Base-by-base conservation (phyloP, 2,113 vertebrate species). In the Caranx ignobilis region DNA sequence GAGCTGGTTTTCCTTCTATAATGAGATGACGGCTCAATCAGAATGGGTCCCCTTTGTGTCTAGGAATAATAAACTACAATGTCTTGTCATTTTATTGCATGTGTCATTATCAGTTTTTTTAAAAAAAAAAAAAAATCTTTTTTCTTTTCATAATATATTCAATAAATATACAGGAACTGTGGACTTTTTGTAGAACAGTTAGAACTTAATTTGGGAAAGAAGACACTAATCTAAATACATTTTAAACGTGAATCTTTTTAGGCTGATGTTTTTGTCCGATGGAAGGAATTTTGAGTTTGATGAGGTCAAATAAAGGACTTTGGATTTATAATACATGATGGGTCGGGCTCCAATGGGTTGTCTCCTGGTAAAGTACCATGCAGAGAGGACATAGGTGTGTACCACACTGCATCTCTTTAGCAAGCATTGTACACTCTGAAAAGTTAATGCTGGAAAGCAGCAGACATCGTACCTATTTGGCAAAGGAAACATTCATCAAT, bases 101-200 rank as follows among this genome's bases (percentile, higher is more conserved):
- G 84, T 85, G 79, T 91, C 66, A 73, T 63, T 59, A 60, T 57
- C 57, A 37, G 50, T 80, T 79, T 71, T 26, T 26, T 26, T 26
- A n/a, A n/a, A n/a, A n/a, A n/a, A 50, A 76, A 91, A 86, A 79
- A 88, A 76, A 78, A 54, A 50, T 12, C 26, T 34, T 75, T 86
- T 87, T 34, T 75, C 84, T 87, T 82, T 88, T 68, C 80, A 86
- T 77, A 88, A 89, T 89, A 89, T 86, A 78, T 88, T 93, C 82
- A 94, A 93, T 93, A 93, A 93, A 94, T 93, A 94, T 88, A 92
- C 90, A 92, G 81, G 85, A 82, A 87, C 62, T 3, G 67, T 81
- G 39, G 57, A 75, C 50, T 63, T 54, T 81, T 60, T 68, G 71
- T 82, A 4, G 79, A 39, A 82, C 26, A 82, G 37, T 18, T 54